Evolutionary conservation across 2,888 invertebrate genomes (phyloP).

Genomic region (Ormyrus thymus): DNA sequence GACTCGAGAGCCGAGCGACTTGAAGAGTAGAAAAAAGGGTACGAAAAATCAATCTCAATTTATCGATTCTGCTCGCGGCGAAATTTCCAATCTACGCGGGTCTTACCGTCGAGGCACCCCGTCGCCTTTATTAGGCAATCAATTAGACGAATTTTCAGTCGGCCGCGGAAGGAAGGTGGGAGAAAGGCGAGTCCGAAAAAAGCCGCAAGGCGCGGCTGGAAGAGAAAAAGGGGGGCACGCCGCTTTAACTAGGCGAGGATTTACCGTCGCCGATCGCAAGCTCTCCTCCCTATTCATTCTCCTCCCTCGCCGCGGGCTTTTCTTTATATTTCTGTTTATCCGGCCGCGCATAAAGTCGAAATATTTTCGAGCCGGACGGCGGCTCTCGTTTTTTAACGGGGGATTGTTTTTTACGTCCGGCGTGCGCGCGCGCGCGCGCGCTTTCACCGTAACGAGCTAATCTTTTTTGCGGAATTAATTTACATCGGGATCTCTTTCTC

Average conservation of each 20-base stretch:
- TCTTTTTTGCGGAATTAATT: no score
- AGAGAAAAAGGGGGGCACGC: neutral
- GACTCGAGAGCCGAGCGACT: no score
- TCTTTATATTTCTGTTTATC: neutral
- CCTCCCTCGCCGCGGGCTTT: neutral
- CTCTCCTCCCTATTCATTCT: constrained; percentile 17
- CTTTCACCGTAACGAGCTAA: neutral
- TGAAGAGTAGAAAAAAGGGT: no score
- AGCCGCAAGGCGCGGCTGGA: constrained; percentile 4
- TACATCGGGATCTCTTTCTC: no score
- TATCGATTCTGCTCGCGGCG: constrained; percentile 12
- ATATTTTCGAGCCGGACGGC: no score
- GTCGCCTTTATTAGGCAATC: constrained; percentile 43
- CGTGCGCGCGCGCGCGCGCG: no score
- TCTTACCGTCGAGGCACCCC: neutral
- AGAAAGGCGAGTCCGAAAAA: constrained; percentile 14
- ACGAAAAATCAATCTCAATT: constrained; percentile 30
- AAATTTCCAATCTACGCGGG: constrained; percentile 13
- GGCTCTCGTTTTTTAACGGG: no score
- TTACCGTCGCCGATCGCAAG: constrained; percentile 59
- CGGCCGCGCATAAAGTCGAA: no score
- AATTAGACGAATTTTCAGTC: constrained; percentile 35
- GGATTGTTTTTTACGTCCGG: no score
- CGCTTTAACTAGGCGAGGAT: constrained; percentile 57
- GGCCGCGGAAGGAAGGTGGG: neutral